Conservation (phyloP, 2,888 invertebrate genomes). For the Latheticus oryzae region DNA sequence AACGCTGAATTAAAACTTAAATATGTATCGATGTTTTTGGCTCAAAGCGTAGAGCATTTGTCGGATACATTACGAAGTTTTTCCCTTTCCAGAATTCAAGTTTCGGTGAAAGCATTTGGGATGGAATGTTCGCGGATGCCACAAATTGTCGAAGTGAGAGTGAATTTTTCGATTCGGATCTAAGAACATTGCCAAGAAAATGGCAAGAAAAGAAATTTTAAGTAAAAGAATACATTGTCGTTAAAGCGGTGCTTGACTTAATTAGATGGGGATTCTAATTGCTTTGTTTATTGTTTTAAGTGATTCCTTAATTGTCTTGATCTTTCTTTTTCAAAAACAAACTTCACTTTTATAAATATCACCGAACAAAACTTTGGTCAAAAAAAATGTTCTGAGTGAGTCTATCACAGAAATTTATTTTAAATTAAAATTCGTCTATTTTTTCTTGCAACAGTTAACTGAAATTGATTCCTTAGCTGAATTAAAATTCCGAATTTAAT, state of each 20-base stretch:
- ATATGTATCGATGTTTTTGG: constrained; percentile 8
- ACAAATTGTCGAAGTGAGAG: neutral
- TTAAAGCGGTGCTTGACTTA: constrained; percentile 1
- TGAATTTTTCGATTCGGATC: constrained; percentile 5
- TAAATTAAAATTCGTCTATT: too few species aligned
- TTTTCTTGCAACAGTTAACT: too few species aligned
- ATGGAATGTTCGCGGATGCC: too few species aligned
- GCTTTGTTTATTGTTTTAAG: constrained; percentile 7
- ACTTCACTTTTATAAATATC: too few species aligned
- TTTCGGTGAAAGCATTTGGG: constrained; percentile 8
- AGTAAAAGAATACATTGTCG: constrained; percentile 2
- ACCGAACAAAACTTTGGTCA: too few species aligned
- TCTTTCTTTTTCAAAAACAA: too few species aligned
- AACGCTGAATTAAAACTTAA: constrained; percentile 5
- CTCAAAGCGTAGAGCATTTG: constrained; percentile 12
- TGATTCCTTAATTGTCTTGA: constrained; percentile 6
- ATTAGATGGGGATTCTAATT: constrained; percentile 4
- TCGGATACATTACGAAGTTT: constrained; percentile 14
- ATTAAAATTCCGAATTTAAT: too few species aligned
- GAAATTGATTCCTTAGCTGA: too few species aligned
- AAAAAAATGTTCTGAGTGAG: too few species aligned
- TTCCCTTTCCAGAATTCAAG: constrained; percentile 8
- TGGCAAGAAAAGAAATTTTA: too few species aligned
- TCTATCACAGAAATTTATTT: too few species aligned
- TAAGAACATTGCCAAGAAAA: neutral